These are phyloP conservation scores for Gastrophryne carolinensis DNA, from an alignment of 2,797 vertebrate species.

Conservation along the genomic window DNA sequence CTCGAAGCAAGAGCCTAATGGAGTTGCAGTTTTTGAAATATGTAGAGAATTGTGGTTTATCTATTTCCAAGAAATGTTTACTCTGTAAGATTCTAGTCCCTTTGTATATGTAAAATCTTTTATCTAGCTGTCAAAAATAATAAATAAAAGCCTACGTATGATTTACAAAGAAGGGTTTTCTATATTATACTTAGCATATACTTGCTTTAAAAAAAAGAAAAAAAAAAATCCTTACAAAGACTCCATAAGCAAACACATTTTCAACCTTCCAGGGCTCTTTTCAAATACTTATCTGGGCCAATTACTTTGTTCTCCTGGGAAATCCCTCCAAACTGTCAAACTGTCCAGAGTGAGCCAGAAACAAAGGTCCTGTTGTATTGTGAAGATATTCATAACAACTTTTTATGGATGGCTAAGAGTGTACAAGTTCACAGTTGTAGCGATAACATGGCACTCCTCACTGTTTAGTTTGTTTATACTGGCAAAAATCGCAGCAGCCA, in stretches of 20 bases:
- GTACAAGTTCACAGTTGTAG: conserved; percentile 78
- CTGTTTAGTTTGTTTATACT: conserved; percentile 85
- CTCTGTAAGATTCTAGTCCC: no score
- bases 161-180: neutral
- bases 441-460: conserved; percentile 77
- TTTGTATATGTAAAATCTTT: neutral
- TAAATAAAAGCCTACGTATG: neutral
- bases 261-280: conserved; percentile 52
- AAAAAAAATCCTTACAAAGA: no score
- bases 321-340: conserved; percentile 74
- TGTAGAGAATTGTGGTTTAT: no score
- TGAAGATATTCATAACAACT: conserved; percentile 79
- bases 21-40: no score
- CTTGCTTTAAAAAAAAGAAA: conserved; percentile 46
- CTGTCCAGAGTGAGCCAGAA: conserved; percentile 65
- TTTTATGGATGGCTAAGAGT: conserved; percentile 75
- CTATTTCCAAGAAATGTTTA: no score
- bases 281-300: conserved; percentile 67
- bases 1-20: no score
- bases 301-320: conserved; percentile 68
- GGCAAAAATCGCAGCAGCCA: conserved; percentile 74
- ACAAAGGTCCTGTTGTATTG: conserved; percentile 79
- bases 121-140: neutral
- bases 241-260: no score
- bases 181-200: conserved; percentile 53